Conservation (phyloP, 2,797 vertebrate species). For the Bryconaethiops microstoma region DNA sequence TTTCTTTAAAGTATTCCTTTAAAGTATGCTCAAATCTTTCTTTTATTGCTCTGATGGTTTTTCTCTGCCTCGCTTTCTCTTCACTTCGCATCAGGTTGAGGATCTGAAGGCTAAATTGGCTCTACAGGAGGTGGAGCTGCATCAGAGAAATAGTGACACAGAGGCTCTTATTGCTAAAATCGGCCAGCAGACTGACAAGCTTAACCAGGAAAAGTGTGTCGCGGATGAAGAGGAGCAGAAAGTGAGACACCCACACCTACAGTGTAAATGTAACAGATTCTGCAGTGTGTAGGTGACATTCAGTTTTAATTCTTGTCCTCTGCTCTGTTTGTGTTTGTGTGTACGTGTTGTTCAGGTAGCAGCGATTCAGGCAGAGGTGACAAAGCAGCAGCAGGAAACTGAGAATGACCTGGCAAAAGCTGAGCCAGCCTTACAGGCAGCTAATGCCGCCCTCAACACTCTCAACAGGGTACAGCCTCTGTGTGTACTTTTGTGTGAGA, state of each 20-base stretch:
- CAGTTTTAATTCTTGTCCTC: neutral
- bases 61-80: neutral
- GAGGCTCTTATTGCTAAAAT: constrained; percentile 79
- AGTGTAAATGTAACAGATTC: neutral
- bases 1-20: no score
- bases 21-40: neutral
- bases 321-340: neutral
- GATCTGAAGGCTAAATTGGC: constrained; percentile 87
- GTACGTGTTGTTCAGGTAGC: constrained; percentile 64
- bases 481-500: constrained; percentile 20
- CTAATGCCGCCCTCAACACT: constrained; percentile 77
- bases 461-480: constrained; percentile 71
- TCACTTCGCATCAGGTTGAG: constrained; percentile 79
- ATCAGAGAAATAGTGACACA: constrained; percentile 83
- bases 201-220: constrained; percentile 73
- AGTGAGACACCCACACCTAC: constrained; percentile 56
- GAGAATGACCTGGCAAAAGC: constrained; percentile 80
- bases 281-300: neutral
- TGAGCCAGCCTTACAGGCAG: constrained; percentile 74
- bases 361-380: constrained; percentile 78
- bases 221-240: constrained; percentile 74
- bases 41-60: neutral
- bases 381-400: constrained; percentile 77
- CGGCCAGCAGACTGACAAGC: constrained; percentile 76
- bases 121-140: constrained; percentile 85